A percentile compares a stretch with the other conserved stretches of the same genome.
These are phyloP conservation scores for Euura lappo DNA, from an alignment of 1,140 invertebrate genomes.

Conservation along the genomic window DNA sequence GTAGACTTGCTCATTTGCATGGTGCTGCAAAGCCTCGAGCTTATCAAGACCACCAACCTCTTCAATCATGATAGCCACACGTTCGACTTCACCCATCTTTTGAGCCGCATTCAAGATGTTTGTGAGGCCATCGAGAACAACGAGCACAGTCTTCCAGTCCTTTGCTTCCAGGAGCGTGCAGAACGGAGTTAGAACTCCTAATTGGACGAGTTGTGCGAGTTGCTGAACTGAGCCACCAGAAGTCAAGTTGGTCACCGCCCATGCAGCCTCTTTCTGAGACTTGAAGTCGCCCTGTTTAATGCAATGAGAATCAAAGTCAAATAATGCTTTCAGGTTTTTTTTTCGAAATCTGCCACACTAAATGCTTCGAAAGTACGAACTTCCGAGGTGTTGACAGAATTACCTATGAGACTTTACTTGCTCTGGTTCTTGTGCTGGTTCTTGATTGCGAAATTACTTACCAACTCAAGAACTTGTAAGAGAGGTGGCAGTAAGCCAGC, in stretches of 20 bases:
- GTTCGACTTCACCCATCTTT: slow-evolving; percentile 60
- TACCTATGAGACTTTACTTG: background rate
- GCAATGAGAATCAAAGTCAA: slow-evolving; percentile 13
- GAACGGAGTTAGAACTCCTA: slow-evolving; percentile 59
- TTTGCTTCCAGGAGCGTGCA: slow-evolving; percentile 63
- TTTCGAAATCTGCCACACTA: too few species aligned
- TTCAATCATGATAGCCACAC: slow-evolving; percentile 66
- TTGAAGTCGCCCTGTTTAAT: slow-evolving; percentile 73
- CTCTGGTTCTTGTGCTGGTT: slow-evolving; percentile 43
- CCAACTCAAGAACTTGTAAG: slow-evolving; percentile 70
- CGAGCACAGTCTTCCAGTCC: slow-evolving; percentile 66
- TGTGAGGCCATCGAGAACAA: slow-evolving; percentile 69
- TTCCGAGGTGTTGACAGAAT: background rate
- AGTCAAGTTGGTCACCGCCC: slow-evolving; percentile 83
- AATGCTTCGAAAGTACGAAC: background rate
- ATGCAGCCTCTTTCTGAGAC: slow-evolving; percentile 82
- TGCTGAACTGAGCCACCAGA: slow-evolving; percentile 76
- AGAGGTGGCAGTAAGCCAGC: slow-evolving; percentile 72
- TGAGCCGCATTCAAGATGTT: slow-evolving; percentile 68
- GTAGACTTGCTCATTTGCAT: slow-evolving; percentile 83
- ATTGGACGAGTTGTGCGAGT: slow-evolving; percentile 68
- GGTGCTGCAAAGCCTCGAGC: slow-evolving; percentile 75
- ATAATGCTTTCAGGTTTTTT: slow-evolving; percentile 25
- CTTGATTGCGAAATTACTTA: slow-evolving; percentile 46
- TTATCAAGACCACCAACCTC: slow-evolving; percentile 76